These are phyloP conservation scores for Oscheius sp. DNA, from an alignment of 2,888 invertebrate genomes.

Conservation along the genomic window DNA sequence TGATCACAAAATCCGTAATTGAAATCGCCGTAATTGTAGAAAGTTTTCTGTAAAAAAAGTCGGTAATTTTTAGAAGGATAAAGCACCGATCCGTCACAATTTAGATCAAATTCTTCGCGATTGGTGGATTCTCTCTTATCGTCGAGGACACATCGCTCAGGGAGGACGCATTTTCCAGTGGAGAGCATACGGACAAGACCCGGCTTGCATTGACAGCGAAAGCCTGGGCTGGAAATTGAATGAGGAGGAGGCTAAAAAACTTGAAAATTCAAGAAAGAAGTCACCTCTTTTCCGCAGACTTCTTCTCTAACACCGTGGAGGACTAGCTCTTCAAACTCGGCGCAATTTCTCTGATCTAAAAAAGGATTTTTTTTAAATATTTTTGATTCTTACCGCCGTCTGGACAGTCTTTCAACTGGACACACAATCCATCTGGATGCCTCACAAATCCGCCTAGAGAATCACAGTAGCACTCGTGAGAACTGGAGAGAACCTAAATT, in stretches of 20 bases:
- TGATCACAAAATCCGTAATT: neutral
- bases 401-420: neutral
- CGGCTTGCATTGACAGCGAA: neutral
- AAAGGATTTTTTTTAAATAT: too few species aligned
- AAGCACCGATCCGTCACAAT: neutral
- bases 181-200: neutral
- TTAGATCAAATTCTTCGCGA: neutral
- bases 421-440: neutral
- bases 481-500: neutral
- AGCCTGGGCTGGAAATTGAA: too few species aligned
- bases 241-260: neutral
- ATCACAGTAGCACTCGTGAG: neutral
- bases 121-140: neutral
- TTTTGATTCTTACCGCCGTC: too few species aligned
- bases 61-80: too few species aligned
- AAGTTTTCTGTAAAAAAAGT: neutral
- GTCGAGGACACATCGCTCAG: neutral
- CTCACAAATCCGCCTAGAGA: neutral
- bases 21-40: neutral
- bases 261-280: neutral
- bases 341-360: neutral
- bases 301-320: neutral
- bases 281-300: neutral
- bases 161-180: neutral
- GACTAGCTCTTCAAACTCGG: neutral